Percentiles rank a stretch among this genome's conserved stretches.
These are phyloP conservation scores for Serripes groenlandicus DNA, from an alignment of 2,888 invertebrate species.

Conservation along the genomic window DNA sequence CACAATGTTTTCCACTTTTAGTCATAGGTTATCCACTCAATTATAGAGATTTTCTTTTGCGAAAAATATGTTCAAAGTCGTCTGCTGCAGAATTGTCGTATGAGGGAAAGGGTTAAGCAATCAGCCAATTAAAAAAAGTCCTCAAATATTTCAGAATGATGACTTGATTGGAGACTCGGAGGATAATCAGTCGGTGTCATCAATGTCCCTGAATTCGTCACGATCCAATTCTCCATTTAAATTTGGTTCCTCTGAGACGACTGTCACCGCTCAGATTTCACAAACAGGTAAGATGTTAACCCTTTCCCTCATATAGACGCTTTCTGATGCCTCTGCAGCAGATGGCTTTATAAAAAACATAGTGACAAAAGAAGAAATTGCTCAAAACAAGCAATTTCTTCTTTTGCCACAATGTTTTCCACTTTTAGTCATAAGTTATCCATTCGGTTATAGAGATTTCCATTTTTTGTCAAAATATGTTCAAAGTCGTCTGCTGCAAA, in stretches of 20 bases:
- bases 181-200: conserved; percentile 50
- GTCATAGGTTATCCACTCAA: no score
- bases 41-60: no score
- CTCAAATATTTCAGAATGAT: conserved; percentile 58
- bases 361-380: neutral
- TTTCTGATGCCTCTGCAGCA: no score
- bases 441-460: no score
- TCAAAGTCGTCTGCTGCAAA: no score
- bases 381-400: neutral
- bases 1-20: neutral
- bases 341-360: neutral
- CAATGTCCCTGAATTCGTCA: conserved; percentile 32
- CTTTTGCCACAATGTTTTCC: neutral
- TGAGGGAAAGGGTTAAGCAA: neutral
- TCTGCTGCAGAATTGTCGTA: neutral
- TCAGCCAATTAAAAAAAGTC: neutral
- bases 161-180: conserved; percentile 40
- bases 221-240: conserved; percentile 58
- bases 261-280: conserved; percentile 71
- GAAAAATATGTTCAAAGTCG: neutral
- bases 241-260: conserved; percentile 37
- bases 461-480: no score
- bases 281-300: conserved; percentile 74
- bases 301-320: no score
- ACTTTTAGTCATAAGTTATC: no score